Evolutionary conservation across 2,113 vertebrate genomes (phyloP).

Genomic region (Hipposideros armiger): DNA sequence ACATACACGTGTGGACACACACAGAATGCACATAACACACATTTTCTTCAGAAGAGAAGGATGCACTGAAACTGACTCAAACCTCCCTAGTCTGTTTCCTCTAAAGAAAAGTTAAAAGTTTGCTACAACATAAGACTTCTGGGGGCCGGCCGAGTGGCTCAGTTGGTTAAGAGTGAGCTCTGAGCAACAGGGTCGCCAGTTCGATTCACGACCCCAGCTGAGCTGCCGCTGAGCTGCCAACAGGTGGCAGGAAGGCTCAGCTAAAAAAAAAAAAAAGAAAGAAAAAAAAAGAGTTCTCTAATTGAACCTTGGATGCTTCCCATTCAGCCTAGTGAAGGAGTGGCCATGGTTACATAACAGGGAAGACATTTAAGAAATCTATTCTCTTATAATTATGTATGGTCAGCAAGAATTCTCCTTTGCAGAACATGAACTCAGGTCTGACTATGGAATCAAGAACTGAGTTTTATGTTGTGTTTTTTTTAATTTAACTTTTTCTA

Average conservation of each 20-base stretch:
- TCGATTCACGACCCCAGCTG: no score
- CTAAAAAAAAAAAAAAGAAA: no score
- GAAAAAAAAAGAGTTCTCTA: neutral
- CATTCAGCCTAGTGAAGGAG: neutral
- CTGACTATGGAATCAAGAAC: neutral
- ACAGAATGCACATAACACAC: neutral
- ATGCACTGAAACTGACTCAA: neutral
- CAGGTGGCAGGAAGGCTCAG: no score
- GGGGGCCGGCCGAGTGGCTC: no score
- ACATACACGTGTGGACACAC: neutral
- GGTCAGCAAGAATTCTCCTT: conserved; percentile 12
- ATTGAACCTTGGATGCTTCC: neutral
- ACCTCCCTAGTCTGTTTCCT: neutral
- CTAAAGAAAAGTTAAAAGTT: conserved; percentile 42
- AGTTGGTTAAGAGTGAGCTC: no score
- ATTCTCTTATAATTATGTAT: neutral
- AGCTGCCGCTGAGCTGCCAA: no score
- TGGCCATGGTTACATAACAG: neutral
- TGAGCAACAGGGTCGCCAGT: no score
- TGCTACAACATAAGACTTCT: neutral
- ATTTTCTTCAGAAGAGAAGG: neutral
- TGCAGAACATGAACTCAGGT: conserved; percentile 12
- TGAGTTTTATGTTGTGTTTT: neutral
- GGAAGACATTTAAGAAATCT: neutral
- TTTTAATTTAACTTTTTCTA: neutral